A percentile compares a stretch with the other conserved stretches of the same genome.
Conservation (phyloP, 2,797 vertebrate genomes). For the Salmo trutta region DNA sequence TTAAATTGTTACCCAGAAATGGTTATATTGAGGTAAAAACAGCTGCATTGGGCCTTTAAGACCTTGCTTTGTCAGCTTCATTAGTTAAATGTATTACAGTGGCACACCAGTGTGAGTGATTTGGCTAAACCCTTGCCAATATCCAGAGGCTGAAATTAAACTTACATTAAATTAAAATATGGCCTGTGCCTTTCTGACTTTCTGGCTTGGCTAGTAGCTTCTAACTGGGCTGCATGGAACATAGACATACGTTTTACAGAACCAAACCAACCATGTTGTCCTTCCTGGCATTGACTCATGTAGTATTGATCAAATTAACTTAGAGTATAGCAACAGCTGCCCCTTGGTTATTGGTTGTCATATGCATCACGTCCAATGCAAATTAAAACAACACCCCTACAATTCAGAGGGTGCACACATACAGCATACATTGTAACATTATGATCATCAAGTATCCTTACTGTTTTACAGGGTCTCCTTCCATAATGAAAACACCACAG, state of each 20-base stretch:
- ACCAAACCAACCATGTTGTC: not conserved
- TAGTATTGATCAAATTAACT: not conserved
- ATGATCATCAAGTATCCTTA: not conserved
- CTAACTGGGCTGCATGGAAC: no score
- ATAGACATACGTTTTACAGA: not conserved
- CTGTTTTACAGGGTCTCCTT: not conserved
- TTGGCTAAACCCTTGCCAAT: not conserved
- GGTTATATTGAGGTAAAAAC: no score
- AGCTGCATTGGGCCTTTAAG: not conserved
- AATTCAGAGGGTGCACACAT: not conserved
- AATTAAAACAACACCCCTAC: not conserved
- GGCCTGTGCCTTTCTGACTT: not conserved
- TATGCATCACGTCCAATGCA: not conserved
- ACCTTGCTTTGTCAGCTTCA: not conserved
- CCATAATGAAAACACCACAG: not conserved
- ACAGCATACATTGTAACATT: not conserved
- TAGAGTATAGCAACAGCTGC: not conserved
- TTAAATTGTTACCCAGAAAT: no score
- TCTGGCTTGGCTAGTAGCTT: not conserved
- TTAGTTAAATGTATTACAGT: not conserved
- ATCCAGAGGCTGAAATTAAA: not conserved
- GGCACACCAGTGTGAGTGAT: constrained; percentile 6
- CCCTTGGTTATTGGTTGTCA: not conserved
- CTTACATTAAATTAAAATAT: not conserved
- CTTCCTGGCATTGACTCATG: not conserved